Base-by-base conservation (phyloP, 2,113 vertebrate species). In the Rhineura floridana region DNA sequence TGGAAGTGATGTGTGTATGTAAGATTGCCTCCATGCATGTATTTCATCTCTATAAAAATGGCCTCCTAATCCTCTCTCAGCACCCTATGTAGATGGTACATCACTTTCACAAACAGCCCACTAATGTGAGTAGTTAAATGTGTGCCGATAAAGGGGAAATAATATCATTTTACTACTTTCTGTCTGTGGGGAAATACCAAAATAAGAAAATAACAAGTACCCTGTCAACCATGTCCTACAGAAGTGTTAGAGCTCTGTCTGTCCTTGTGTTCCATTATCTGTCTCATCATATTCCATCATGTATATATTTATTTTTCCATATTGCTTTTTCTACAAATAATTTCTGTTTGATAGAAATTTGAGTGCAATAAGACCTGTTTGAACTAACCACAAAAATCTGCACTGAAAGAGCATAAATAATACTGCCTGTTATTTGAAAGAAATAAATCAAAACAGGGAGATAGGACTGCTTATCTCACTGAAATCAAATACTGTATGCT, bases 161-260 rank as follows among this genome's bases (percentile, higher is more conserved):
- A 89, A 92, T 92, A 91, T 85, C 25, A 44, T 90, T 91, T 93
- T 92, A 92, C 81, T 89, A 92, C 91, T 91, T 92, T 93, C 89
- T 90, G 77, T 75, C 82, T 80, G 17, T 84, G 73, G 52, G 87
- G 86, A 90, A 86, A 0, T 72, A 89, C 3, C 6, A 87, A 55
- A 13, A 81, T 85, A 81, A 86, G 82, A 84, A 92, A 93, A 90
- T 79, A 79, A 73, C 52, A 90, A 67, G 59, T 36, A 44, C 55
- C 33, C 36, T 91, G 44, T 39, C 83, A 82, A 21, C 15, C 85
- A 52, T 91, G 92, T 80, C 62, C 92, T 92, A n/a, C 87, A 87
- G 70, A 70, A 88, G 0, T 65, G 13, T 23, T 91, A 85, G 81
- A 91, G 36, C 23, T 59, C 0, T 11, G 11, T 87, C 77, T 42